A percentile compares a stretch with the other conserved stretches of the same genome.
Evolutionary conservation across 2,113 vertebrate genomes (phyloP).

Genomic region (Antechinus flavipes): DNA sequence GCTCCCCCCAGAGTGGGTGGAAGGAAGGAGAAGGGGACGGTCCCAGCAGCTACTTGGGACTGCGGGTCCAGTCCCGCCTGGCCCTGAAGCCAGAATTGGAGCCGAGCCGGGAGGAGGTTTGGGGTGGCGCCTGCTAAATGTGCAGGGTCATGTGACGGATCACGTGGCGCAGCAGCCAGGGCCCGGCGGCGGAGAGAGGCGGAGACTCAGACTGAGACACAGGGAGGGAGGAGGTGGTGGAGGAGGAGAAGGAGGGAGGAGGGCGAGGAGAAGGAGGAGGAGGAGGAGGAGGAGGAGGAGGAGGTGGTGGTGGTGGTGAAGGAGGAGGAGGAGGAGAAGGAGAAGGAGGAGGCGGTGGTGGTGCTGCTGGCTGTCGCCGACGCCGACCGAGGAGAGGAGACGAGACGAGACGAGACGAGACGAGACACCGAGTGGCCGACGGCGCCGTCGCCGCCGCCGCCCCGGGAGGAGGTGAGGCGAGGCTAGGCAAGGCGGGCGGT

Average conservation of each 20-base stretch:
- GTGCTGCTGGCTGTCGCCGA: constrained; percentile 51
- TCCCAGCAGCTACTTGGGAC: neutral
- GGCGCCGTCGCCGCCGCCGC: constrained; percentile 65
- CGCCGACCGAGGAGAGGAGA: constrained; percentile 64
- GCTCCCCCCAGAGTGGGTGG: neutral
- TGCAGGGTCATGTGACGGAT: constrained; percentile 47
- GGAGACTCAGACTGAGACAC: neutral
- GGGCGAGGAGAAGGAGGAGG: constrained; percentile 16
- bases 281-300: neutral
- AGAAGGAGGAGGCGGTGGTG: constrained; percentile 41
- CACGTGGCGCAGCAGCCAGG: constrained; percentile 52
- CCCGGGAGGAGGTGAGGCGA: constrained; percentile 59
- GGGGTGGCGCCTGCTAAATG: constrained; percentile 35
- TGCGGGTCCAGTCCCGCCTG: neutral
- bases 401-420: constrained; percentile 14
- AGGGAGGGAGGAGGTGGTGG: constrained; percentile 16
- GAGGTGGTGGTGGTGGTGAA: constrained; percentile 46
- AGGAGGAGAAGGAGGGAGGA: constrained; percentile 58
- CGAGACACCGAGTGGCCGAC: constrained; percentile 50
- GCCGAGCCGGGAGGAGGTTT: neutral
- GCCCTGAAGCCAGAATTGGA: neutral
- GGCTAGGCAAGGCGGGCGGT: constrained; percentile 53
- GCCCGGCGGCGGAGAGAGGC: constrained; percentile 46
- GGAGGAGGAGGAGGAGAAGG: constrained; percentile 63
- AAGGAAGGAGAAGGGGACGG: neutral